These are phyloP conservation scores for Grallaria varia DNA, from an alignment of 2,113 vertebrate species.

Conservation along the genomic window DNA sequence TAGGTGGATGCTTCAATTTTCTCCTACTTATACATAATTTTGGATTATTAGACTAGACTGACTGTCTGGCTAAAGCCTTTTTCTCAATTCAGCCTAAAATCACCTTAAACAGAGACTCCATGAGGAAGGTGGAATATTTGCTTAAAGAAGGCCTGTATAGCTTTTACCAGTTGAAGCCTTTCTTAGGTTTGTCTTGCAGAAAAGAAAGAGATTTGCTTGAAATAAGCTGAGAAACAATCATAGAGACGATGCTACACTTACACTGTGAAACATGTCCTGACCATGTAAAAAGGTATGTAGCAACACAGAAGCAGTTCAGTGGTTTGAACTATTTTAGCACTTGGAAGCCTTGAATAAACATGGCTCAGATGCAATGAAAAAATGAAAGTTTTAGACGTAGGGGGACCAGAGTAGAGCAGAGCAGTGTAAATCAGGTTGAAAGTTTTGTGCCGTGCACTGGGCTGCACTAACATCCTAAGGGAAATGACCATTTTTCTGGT, in stretches of 20 bases:
- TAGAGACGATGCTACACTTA: not conserved
- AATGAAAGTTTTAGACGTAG: not conserved
- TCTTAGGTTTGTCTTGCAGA: not conserved
- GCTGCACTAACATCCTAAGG: not conserved
- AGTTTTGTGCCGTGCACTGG: not conserved
- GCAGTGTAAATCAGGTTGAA: not conserved
- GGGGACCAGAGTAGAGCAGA: not conserved
- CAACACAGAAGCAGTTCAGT: not conserved
- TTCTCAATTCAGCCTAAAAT: not conserved
- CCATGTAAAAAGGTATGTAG: not conserved
- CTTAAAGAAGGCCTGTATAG: not conserved
- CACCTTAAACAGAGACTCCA: not conserved
- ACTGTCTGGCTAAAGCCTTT: not conserved
- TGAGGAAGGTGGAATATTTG: not conserved
- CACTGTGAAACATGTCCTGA: not conserved
- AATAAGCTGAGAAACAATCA: not conserved
- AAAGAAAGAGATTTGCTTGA: not conserved
- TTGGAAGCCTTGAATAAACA: not conserved
- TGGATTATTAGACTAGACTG: not conserved
- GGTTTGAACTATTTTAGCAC: not conserved
- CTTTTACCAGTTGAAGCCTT: not conserved
- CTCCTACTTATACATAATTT: not conserved
- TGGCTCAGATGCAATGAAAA: not conserved
- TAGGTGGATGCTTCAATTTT: not conserved
- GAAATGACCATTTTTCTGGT: not conserved